Evolutionary conservation across 2,888 invertebrate species (phyloP), one percentile per base, ranked within the genome.

Genomic region (Nematopogon swammerdamellus): DNA sequence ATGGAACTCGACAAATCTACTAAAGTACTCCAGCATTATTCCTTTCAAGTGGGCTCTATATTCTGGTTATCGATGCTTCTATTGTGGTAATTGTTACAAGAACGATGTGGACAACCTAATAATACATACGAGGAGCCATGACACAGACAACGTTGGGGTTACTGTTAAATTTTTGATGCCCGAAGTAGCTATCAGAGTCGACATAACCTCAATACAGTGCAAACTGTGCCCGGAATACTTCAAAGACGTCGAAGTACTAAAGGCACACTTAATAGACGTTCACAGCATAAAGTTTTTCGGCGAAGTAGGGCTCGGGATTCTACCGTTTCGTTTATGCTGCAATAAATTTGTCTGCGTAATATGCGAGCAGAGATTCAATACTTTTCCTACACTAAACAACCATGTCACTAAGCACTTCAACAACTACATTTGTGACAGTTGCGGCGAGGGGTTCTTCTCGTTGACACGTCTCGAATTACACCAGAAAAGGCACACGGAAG

Each of bases 371-470:
- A 45, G 20, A 19, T 29, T 44, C 19, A 11, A 42, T 8, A 30
- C 29, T 10, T 36, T 48, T 2, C 18, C 19, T n/a, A 30, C 19
- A 19, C 20, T 50, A 17, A 18, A 29, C 19, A 3, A 3, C 1
- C 50, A 50, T 16, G 14, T 46, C n/a, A 16, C 3, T 4, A 47
- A 14, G 6, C 50, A 50, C 29, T 50, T 19, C n/a, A n/a, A 16
- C 2, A 46, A 46, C 25, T 46, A 36, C 10, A 36, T 48, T 16
- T 50, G 50, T 42, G 18, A 17, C 14, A 25, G 8, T 18, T 50
- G 50, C 30, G 44, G 44, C 1, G 47, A 50, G 20, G 18, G 47
- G 2, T 47, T 19, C 45, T 6, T 18, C 5, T 18, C 48, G 11
- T 17, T 5, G n/a, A 16, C 10, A 14, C 5, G 44, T 2, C 17